Conservation (phyloP, 1,140 invertebrate species). For the Drosophila guanche region DNA sequence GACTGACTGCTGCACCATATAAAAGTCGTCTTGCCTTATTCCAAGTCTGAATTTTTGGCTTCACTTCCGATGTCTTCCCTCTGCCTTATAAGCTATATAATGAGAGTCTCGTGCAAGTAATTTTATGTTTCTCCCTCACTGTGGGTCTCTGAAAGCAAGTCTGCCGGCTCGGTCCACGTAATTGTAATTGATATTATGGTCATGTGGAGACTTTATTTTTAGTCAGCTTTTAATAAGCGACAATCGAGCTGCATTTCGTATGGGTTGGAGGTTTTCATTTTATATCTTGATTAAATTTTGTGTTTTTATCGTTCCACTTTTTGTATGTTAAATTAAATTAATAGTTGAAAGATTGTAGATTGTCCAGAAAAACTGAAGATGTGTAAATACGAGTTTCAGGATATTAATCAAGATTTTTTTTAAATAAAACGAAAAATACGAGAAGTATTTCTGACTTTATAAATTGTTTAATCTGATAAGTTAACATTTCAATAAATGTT, state of each 20-base stretch:
- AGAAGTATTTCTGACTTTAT: too few relatives aligned
- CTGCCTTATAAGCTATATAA: conserved; percentile 61
- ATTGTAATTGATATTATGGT: conserved; percentile 80
- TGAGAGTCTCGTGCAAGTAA: conserved; percentile 75
- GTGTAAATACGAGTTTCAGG: too few relatives aligned
- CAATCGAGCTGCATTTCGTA: conserved; percentile 52
- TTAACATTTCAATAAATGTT: too few relatives aligned
- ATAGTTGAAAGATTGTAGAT: too few relatives aligned
- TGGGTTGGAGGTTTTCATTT: conserved; percentile 30
- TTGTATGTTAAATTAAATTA: conserved; percentile 6
- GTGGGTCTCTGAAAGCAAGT: conserved; percentile 41
- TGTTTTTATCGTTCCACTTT: conserved; percentile 25
- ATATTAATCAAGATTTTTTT: too few relatives aligned
- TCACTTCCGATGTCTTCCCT: conserved; percentile 36
- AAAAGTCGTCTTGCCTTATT: conserved; percentile 48
- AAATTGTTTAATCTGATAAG: too few relatives aligned
- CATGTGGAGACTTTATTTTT: conserved; percentile 72
- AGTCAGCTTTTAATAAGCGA: conserved; percentile 60
- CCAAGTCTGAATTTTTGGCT: conserved; percentile 69
- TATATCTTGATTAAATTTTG: conserved; percentile 49
- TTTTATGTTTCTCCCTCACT: conserved; percentile 26
- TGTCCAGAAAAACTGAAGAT: too few relatives aligned
- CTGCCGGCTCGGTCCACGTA: conserved; percentile 38
- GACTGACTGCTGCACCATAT: conserved; percentile 51
- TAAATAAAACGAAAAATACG: too few relatives aligned